Evolutionary conservation across 2,113 vertebrate genomes (phyloP).

Genomic region (Puntigrus tetrazona): DNA sequence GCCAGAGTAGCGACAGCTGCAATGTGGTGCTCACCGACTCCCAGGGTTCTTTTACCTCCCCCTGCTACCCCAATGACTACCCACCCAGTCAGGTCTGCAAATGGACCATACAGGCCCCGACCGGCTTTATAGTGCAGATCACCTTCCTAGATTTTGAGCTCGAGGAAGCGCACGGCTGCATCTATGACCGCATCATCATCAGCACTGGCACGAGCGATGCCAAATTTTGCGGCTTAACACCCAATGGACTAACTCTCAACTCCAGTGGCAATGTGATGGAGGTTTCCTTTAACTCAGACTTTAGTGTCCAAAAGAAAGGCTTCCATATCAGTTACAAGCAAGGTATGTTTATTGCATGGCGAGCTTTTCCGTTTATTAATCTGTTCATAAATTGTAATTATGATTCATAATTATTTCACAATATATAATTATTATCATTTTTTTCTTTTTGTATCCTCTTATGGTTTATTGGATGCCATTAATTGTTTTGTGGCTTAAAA

Average conservation of each 20-base stretch:
- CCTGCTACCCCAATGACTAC: slow-evolving; percentile 90
- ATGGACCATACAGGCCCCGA: slow-evolving; percentile 89
- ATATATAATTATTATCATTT: background rate
- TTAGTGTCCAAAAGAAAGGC: slow-evolving; percentile 95
- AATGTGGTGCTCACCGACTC: slow-evolving; percentile 76
- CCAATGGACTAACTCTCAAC: slow-evolving; percentile 90
- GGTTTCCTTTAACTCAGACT: slow-evolving; percentile 90
- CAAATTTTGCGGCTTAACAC: slow-evolving; percentile 89
- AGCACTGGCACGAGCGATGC: slow-evolving; percentile 81
- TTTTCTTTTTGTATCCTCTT: background rate
- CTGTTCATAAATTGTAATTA: background rate
- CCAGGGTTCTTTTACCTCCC: slow-evolving; percentile 85
- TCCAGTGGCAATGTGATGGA: slow-evolving; percentile 90
- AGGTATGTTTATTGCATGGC: slow-evolving; percentile 77
- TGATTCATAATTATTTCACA: no score
- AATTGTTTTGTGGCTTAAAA: background rate
- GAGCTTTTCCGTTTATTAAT: background rate
- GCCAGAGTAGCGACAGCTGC: slow-evolving; percentile 75
- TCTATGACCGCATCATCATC: slow-evolving; percentile 87
- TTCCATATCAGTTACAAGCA: slow-evolving; percentile 86
- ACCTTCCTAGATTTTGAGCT: slow-evolving; percentile 94
- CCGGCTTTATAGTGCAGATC: slow-evolving; percentile 90
- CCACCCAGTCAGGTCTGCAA: slow-evolving; percentile 82
- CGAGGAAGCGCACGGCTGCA: slow-evolving; percentile 90
- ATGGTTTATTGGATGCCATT: background rate